A percentile compares a stretch with the other conserved stretches of the same genome.
Conservation (phyloP, 1,140 invertebrate species). For the Metopolophium dirhodum region DNA sequence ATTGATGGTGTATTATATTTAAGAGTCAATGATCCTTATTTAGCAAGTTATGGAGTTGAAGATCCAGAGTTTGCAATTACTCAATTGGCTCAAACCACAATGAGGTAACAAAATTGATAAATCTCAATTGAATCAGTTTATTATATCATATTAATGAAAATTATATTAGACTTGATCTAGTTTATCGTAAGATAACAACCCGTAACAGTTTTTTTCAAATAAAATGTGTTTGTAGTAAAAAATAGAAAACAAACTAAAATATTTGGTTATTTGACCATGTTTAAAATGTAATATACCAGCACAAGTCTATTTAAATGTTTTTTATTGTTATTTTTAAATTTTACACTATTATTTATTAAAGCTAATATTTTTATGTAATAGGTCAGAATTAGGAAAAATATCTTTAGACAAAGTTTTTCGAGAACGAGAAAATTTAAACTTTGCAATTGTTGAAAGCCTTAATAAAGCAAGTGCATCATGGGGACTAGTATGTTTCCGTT, state of each 20-base stretch:
- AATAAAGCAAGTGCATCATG: slow-evolving; percentile 98
- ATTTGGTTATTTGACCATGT: neutral
- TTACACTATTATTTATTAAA: slow-evolving; percentile 2
- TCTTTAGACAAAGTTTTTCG: slow-evolving; percentile 96
- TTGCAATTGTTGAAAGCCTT: slow-evolving; percentile 95
- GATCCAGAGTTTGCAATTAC: slow-evolving; percentile 99
- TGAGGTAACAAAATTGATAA: slow-evolving; percentile 71
- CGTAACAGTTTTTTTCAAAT: neutral
- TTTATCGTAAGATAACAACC: no score
- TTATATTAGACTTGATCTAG: no score
- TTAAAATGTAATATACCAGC: neutral
- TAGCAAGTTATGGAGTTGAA: slow-evolving; percentile 97
- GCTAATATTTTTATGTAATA: slow-evolving; percentile 59
- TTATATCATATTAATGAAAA: neutral
- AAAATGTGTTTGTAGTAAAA: neutral
- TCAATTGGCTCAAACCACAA: slow-evolving; percentile 98
- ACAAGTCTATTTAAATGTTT: neutral
- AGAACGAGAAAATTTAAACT: slow-evolving; percentile 94
- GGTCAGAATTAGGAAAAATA: slow-evolving; percentile 98
- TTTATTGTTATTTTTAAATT: neutral
- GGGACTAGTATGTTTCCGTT: slow-evolving; percentile 96
- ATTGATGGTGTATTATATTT: slow-evolving; percentile 98
- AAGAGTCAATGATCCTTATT: slow-evolving; percentile 90
- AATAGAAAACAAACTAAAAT: neutral
- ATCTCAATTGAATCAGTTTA: neutral